Evolutionary conservation across 2,888 invertebrate species (phyloP).

Genomic region (Apotomis capreana): DNA sequence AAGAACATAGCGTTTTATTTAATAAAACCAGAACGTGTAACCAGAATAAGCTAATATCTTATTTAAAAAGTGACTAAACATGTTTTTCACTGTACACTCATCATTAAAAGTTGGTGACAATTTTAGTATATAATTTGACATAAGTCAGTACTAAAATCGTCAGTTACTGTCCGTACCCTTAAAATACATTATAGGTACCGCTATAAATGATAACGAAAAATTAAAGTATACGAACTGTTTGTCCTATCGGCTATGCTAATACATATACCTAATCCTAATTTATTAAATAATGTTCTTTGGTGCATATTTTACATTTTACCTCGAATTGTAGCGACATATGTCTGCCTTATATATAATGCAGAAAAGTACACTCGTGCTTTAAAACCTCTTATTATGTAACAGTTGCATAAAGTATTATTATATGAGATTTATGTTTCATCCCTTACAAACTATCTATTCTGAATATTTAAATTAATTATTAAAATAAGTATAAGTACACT

Average conservation of each 20-base stretch:
- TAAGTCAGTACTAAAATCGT: too few relatives aligned
- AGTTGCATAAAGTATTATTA: too few relatives aligned
- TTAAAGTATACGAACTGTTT: neutral
- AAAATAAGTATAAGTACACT: slow-evolving; percentile 20
- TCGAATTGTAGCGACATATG: neutral
- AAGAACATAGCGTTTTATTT: too few relatives aligned
- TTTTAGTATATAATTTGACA: too few relatives aligned
- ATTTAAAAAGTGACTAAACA: too few relatives aligned
- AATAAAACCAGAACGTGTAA: too few relatives aligned
- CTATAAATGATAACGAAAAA: neutral
- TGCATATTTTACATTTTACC: neutral
- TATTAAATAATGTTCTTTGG: neutral
- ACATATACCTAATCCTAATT: neutral
- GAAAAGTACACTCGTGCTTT: too few relatives aligned
- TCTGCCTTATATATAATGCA: neutral
- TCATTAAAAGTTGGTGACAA: too few relatives aligned
- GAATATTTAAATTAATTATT: neutral
- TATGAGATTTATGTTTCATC: neutral
- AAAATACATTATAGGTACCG: neutral
- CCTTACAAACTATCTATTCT: neutral
- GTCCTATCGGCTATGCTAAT: neutral
- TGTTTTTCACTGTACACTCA: too few relatives aligned
- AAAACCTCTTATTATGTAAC: too few relatives aligned
- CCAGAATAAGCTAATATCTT: too few relatives aligned
- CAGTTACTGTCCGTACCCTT: too few relatives aligned